Conservation (phyloP, 2,888 invertebrate species). For the Hanleya hanleyi region DNA sequence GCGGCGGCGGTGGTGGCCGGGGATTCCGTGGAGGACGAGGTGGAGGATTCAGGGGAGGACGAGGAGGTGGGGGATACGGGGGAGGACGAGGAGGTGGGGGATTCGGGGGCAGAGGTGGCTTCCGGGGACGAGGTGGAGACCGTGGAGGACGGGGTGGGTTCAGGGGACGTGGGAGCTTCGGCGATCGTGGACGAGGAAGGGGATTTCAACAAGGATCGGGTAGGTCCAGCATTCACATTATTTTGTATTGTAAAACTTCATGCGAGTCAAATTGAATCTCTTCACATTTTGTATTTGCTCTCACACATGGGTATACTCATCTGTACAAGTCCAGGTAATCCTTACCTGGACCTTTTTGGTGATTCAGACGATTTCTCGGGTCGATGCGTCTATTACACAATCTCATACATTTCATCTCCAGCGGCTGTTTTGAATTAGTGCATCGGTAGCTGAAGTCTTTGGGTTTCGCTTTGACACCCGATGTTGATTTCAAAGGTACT, state of each 20-base stretch:
- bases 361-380: no score
- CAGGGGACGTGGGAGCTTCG: neutral
- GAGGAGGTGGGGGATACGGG: constrained; percentile 20
- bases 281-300: no score
- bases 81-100: constrained; percentile 14
- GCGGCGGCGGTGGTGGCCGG: constrained; percentile 36
- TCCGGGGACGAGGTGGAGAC: neutral
- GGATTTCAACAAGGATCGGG: neutral
- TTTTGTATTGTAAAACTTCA: neutral
- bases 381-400: no score
- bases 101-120: constrained; percentile 7
- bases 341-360: no score
- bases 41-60: constrained; percentile 27
- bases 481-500: no score
- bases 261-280: no score
- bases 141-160: neutral
- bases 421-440: no score
- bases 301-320: no score
- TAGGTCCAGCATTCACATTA: neutral
- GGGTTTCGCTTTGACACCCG: no score
- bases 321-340: no score
- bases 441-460: no score
- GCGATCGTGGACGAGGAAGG: neutral
- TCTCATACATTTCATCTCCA: no score
- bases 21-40: constrained; percentile 41